Base-by-base conservation (phyloP, 2,888 invertebrate genomes). In the Herminia tarsipennalis region DNA sequence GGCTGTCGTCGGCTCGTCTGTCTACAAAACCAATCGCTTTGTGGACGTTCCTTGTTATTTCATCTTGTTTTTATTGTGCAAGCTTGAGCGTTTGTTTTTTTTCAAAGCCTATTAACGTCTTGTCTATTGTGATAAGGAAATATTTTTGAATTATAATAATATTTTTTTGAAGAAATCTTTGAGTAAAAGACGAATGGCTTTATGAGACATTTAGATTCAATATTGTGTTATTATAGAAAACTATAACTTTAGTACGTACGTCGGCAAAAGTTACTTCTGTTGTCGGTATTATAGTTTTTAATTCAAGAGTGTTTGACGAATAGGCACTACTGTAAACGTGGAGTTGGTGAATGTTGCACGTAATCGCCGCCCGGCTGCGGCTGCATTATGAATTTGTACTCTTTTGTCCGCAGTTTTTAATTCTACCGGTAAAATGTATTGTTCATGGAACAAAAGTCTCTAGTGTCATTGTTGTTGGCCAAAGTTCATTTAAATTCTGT, bases 401-500 rank as follows among this genome's bases (percentile, higher is more conserved):
- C 86, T 81, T 85, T 88, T 88, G 88, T 88, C 79, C 85, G 71
- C 81, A 83, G 82, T 87, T 90, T 89, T 91, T 89, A 89, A 89
- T 89, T 90, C 83, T 81, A 86, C 87, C 87, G 83, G 88, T 83
- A 82, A 86, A 88, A 88, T 86, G 86, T 88, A 88, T 88, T 88
- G 90, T 89, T 87, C 86, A 72, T 77, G 78, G 83, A 87, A 91
- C 89, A 90, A 90, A 87, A 86, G 88, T 85, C 81, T 78, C 79
- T 77, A 83, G 86, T 88, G 86, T 88, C 88, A 89, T 89, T 88
- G 87, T 88, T 86, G 88, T 86, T 85, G 84, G 86, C 83, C 86
- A 88, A 88, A 89, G 90, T 89, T 89, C 88, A 89, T 90, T 90
- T 89, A 87, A 88, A 89, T 89, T 89, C 88, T 78, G 78, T 70